Evolutionary conservation across 2,888 invertebrate genomes (phyloP).

Genomic region (Epirrhoe tristata): DNA sequence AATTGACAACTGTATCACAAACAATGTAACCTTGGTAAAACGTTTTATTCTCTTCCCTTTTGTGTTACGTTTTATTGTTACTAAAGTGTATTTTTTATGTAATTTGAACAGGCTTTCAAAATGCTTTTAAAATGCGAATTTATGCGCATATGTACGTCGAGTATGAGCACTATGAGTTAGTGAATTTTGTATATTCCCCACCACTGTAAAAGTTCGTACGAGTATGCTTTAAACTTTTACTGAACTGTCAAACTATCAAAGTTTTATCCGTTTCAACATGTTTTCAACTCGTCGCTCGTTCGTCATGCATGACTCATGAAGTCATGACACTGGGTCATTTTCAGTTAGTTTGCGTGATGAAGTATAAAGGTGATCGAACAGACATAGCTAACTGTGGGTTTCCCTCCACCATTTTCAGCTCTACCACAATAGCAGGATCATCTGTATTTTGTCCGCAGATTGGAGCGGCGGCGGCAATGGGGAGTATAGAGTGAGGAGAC

Average conservation of each 20-base stretch:
- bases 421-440: background rate
- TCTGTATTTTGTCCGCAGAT: conserved; percentile 80
- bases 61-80: conserved; percentile 15
- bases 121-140: conserved; percentile 25
- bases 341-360: background rate
- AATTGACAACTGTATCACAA: conserved; percentile 32
- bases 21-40: conserved; percentile 20
- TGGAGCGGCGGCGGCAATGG: conserved; percentile 90
- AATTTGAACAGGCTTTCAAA: conserved; percentile 10
- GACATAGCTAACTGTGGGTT: too few species aligned
- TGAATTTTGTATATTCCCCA: conserved; percentile 18
- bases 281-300: conserved; percentile 11
- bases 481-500: conserved; percentile 94
- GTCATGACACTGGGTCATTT: background rate
- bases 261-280: conserved; percentile 23
- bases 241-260: conserved; percentile 34
- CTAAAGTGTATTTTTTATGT: conserved; percentile 15
- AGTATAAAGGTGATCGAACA: too few species aligned
- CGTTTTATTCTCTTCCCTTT: conserved; percentile 21
- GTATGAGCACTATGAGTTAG: background rate
- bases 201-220: conserved; percentile 32
- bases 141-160: conserved; percentile 5
- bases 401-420: too few species aligned
- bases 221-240: conserved; percentile 28
- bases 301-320: background rate